Base-by-base conservation (phyloP, 2,888 invertebrate species). In the Neocrepidodera transversa region DNA sequence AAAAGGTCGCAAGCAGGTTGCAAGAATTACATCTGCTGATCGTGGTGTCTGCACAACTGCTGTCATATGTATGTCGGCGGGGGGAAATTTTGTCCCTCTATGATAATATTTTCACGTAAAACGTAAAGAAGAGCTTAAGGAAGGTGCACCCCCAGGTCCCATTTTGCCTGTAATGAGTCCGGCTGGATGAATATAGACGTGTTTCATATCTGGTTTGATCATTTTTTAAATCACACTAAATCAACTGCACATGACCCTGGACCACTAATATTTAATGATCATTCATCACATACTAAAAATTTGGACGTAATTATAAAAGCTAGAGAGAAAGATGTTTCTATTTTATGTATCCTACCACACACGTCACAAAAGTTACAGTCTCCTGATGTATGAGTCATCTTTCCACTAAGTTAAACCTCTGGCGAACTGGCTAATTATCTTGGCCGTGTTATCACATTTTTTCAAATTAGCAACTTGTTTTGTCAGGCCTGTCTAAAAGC, bases 141-240 rank as follows among this genome's bases (percentile, higher is more conserved):
- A 72, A 54, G 73, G 72, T 14, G 70, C 71, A 49, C 74, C 74
- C 4, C 69, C 74, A 58, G 75, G 71, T 23, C 57, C 62, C 17
- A 57, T 54, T 47, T 68, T 42, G 53, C 43, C 3, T 72, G 67
- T 43, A 67, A 72, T 59, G 42, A 51, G 26, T 61, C 58, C 42
- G 72, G 71, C 1, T 74, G 72, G 76, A 75, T 78, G 66, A 71
- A 69, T 32, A 42, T 64, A 16, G 72, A 76, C 4, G 65, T 74
- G 38, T 76, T 77, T 68, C 43, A 64, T 2, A 16, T 68, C 32
- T 77, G 75, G 74, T 76, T 79, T 61, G 63, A 73, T 40, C 75
- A 80, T 69, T 81, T 81, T 66, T 57, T 77, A 57, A 51, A 42
- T 38, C 43, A 43, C 17, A 26, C 26, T 2, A 23, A 43, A 26